Base-by-base conservation (phyloP, 2,113 vertebrate genomes). In the Menidia beryllina region DNA sequence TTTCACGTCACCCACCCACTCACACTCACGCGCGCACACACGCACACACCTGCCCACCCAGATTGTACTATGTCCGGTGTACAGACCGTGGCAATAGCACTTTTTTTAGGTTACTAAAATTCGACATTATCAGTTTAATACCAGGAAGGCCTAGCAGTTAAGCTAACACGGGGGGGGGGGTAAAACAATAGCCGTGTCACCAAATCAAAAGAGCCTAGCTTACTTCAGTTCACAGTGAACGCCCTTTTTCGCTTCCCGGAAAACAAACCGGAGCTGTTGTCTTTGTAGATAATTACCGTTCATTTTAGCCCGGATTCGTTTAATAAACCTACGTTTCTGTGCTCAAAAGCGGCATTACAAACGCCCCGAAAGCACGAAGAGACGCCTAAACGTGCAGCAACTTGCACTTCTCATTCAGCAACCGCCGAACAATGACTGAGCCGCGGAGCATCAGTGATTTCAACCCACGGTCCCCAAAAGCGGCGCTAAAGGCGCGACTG, bases 201-300 rank as follows among this genome's bases (percentile, higher is more conserved):
- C 4, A 48, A 60, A 14, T 76, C 36, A 2, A 27, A 48, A 48
- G 52, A 78, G 59, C 48, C 61, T 43, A 50, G 83, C 68, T 75
- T 50, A 24, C 55, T 75, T 70, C 75, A 27, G 41, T 75, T 57
- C 64, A 55, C 41, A 86, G 91, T 90, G 69, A 91, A 92, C 91
- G 91, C 91, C 91, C 89, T 92, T 91, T 90, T 89, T 78, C 50
- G 73, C 72, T 88, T 89, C 68, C 86, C 79, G 86, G 88, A 90
- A 86, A 80, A 77, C 49, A 51, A 67, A 49, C 64, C 47, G 45
- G 1, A 36, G 12, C 49, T 12, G 48, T 1, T 3, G 34, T 11
- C 52, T 59, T 27, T 24, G 6, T n/a, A 27, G 47, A 3, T 27
- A 23, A 47, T 36, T 24, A 50, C 1, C 41, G 14, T 27, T 38